Conservation (phyloP, 2,888 invertebrate species). For the Alsophila aescularia region DNA sequence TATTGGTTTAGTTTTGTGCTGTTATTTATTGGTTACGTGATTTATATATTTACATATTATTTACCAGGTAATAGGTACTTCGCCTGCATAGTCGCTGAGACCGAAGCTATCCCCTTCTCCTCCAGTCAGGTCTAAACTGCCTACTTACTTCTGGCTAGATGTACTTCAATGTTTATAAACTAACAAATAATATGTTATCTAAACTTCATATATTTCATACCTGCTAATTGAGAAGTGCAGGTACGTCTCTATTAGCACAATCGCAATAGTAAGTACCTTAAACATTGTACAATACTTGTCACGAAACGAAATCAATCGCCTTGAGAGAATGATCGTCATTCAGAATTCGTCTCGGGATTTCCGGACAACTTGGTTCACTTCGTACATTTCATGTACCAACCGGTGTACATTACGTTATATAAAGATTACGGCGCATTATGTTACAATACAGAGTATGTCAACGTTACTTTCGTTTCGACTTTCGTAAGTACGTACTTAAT, state of each 20-base stretch:
- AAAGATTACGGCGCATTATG: constrained; percentile 44
- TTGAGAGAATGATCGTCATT: constrained; percentile 34
- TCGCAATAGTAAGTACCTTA: constrained; percentile 15
- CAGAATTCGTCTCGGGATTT: constrained; percentile 27
- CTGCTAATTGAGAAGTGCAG: not conserved
- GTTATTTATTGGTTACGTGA: no score
- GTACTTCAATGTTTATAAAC: no score
- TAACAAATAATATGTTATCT: no score
- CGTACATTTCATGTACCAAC: constrained; percentile 11
- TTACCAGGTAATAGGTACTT: no score
- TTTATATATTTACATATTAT: no score
- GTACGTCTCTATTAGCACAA: not conserved
- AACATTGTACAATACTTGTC: constrained; percentile 10
- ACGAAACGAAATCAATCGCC: constrained; percentile 15
- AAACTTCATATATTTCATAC: no score
- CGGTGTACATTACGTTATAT: constrained; percentile 48
- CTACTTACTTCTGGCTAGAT: no score
- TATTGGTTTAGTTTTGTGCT: no score
- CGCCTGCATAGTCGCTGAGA: no score
- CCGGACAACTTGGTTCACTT: constrained; percentile 3
- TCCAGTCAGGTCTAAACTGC: no score
- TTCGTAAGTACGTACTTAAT: constrained; percentile 34
- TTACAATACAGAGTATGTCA: constrained; percentile 34
- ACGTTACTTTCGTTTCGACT: constrained; percentile 35
- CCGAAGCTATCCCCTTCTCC: no score